Conservation (phyloP, 2,113 vertebrate genomes). For the Otus sunia region DNA sequence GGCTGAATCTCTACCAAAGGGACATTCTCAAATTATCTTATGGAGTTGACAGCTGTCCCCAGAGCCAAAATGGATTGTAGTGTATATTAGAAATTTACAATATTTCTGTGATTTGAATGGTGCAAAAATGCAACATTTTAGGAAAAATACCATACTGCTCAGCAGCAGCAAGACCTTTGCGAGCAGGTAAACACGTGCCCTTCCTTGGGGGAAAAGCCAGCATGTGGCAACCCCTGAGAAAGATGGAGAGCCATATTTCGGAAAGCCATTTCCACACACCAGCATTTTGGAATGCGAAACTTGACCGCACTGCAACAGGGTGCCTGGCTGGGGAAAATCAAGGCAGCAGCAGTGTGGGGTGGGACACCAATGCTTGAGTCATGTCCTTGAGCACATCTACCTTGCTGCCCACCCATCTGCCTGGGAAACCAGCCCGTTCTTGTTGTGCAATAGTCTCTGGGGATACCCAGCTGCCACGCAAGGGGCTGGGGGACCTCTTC, state of each 20-base stretch:
- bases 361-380: background rate
- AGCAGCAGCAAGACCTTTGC: background rate
- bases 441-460: background rate
- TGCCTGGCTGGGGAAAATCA: background rate
- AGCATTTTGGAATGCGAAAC: background rate
- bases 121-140: background rate
- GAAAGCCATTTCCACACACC: background rate
- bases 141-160: background rate
- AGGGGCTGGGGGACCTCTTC: background rate
- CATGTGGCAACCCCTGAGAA: background rate
- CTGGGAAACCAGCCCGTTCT: background rate
- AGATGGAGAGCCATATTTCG: background rate
- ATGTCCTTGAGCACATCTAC: background rate
- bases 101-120: background rate
- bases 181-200: background rate
- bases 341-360: rapidly evolving
- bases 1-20: background rate
- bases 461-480: background rate
- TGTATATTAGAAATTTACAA: background rate
- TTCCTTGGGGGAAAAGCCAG: background rate
- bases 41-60: background rate
- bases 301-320: background rate
- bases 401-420: background rate
- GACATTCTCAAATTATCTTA: background rate
- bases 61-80: background rate